A percentile compares a stretch with the other conserved stretches of the same genome.
phyloP scores from a whole-genome alignment of 2,888 invertebrate species.

The Pterobdella sp. region DNA sequence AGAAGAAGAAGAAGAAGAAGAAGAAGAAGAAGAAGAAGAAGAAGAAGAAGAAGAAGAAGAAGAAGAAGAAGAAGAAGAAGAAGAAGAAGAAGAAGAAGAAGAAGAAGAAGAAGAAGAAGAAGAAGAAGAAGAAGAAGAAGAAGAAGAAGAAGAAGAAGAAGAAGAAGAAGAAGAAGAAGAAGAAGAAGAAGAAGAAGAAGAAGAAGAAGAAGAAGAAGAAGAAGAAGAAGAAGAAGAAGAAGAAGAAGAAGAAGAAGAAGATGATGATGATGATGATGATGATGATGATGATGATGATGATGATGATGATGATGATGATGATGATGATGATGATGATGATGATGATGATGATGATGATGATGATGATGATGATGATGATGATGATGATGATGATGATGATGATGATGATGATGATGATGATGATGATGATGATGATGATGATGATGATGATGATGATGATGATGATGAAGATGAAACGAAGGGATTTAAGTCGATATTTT shows the following conservation, averaged over 20 bases:
- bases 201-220: background rate
- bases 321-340: background rate
- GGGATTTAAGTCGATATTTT: background rate
- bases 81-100: background rate
- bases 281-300: background rate
- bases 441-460: slow-evolving; percentile 16
- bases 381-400: slow-evolving; percentile 15
- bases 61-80: slow-evolving; percentile 3
- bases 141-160: background rate
- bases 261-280: background rate
- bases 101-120: background rate
- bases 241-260: background rate
- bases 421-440: slow-evolving; percentile 23
- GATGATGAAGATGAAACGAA: slow-evolving; percentile 11
- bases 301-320: background rate
- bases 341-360: background rate
- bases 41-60: background rate
- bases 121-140: background rate
- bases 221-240: slow-evolving; percentile 10
- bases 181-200: background rate
- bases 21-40: background rate
- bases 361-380: background rate
- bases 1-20: background rate
- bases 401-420: background rate
- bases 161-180: background rate